Percentiles rank a stretch among this genome's conserved stretches.
Conservation (phyloP, 2,797 vertebrate genomes). For the Ataeniobius toweri region DNA sequence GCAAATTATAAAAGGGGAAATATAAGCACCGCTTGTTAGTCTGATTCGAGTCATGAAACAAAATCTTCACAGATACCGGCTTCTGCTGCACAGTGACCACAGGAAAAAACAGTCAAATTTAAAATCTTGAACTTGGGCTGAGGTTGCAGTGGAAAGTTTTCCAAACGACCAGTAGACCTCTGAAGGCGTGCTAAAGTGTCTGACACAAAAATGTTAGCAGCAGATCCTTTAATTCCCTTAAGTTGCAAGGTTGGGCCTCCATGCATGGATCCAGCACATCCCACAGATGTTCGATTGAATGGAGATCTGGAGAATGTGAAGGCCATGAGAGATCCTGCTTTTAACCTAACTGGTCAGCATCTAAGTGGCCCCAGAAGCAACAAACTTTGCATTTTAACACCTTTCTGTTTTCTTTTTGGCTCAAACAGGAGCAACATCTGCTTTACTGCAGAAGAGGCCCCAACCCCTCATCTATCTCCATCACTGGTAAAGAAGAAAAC, state of each 20-base stretch:
- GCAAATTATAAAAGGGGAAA: background rate
- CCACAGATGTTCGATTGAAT: too few relatives aligned
- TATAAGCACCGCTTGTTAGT: background rate
- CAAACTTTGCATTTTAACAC: too few relatives aligned
- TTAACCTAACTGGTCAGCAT: too few relatives aligned
- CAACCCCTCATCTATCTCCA: background rate
- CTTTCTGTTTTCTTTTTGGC: background rate
- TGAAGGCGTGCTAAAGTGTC: too few relatives aligned
- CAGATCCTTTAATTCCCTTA: too few relatives aligned
- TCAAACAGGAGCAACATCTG: background rate
- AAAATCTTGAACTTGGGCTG: background rate
- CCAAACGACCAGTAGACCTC: background rate
- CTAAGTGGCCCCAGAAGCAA: too few relatives aligned
- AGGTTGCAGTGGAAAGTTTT: background rate
- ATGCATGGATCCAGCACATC: too few relatives aligned
- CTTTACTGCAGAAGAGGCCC: background rate
- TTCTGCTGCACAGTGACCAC: background rate
- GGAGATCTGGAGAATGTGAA: too few relatives aligned
- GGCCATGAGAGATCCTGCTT: too few relatives aligned
- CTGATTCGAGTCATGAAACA: background rate
- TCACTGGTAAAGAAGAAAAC: too few relatives aligned
- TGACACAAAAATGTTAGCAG: too few relatives aligned
- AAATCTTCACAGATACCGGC: background rate
- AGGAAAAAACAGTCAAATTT: background rate
- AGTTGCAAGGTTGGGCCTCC: too few relatives aligned